Evolutionary conservation across 2,113 vertebrate genomes (phyloP).

Genomic region (Pteronura brasiliensis): DNA sequence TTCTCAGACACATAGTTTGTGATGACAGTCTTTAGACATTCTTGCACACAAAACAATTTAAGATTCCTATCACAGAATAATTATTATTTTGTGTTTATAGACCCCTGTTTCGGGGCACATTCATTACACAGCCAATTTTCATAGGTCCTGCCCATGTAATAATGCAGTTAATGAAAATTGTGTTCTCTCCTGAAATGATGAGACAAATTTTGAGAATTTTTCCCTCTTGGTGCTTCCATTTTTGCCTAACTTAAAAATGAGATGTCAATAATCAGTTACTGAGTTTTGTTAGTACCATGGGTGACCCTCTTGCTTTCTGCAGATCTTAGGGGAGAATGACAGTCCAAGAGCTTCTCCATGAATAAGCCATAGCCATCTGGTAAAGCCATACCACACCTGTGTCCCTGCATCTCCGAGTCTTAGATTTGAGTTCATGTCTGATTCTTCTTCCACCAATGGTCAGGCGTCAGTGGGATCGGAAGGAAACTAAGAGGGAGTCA

Average conservation of each 20-base stretch:
- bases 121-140: not conserved
- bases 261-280: not conserved
- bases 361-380: not conserved
- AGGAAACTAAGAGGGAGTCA: rapidly evolving
- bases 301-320: not conserved
- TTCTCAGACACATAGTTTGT: not conserved
- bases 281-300: not conserved
- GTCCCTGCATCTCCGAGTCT: not conserved
- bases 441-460: not conserved
- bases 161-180: not conserved
- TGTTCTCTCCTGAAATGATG: not conserved
- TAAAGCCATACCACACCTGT: too few species aligned
- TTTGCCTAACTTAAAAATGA: not conserved
- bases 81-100: not conserved
- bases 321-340: too few species aligned
- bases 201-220: not conserved
- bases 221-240: too few species aligned
- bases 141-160: not conserved
- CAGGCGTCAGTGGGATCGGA: not conserved
- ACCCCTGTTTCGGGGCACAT: not conserved
- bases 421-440: rapidly evolving
- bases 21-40: not conserved
- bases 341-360: rapidly evolving
- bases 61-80: not conserved
- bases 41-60: not conserved